Evolutionary conservation across 2,888 invertebrate species (phyloP).

Genomic region (Oscheius sp.): DNA sequence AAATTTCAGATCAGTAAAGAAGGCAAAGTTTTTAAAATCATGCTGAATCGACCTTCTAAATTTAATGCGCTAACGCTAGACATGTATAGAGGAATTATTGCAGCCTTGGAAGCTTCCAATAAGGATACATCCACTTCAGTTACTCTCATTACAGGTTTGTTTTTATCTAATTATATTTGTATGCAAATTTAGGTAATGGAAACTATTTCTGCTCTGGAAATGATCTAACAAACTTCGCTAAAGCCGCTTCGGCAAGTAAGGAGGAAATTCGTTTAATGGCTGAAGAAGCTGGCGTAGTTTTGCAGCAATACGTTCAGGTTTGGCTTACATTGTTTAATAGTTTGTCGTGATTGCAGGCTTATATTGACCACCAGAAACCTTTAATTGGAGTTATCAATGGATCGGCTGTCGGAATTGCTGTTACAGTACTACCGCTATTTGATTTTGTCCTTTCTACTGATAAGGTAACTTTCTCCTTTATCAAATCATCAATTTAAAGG

Average conservation of each 20-base stretch:
- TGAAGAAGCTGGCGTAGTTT: conserved; percentile 50
- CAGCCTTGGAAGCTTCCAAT: conserved; percentile 66
- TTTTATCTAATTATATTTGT: not conserved
- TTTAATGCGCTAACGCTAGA: conserved; percentile 66
- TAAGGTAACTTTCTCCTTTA: conserved; percentile 69
- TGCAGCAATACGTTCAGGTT: conserved; percentile 62
- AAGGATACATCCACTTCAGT: conserved; percentile 77
- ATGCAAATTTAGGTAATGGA: conserved; percentile 75
- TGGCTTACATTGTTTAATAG: no score
- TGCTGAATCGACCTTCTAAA: conserved; percentile 44
- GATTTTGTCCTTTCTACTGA: conserved; percentile 90
- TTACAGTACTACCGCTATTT: conserved; percentile 82
- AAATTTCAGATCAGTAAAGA: conserved; percentile 47
- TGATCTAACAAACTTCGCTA: conserved; percentile 76
- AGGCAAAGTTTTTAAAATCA: conserved; percentile 63
- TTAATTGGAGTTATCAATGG: conserved; percentile 89
- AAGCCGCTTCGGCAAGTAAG: conserved; percentile 49
- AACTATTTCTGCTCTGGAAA: conserved; percentile 87
- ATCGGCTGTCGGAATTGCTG: conserved; percentile 89
- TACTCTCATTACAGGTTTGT: conserved; percentile 79
- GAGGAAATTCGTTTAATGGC: conserved; percentile 56
- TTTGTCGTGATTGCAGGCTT: conserved; percentile 73
- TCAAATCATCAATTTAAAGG: no score
- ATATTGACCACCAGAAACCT: conserved; percentile 87
- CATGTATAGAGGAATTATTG: conserved; percentile 59